Evolutionary conservation across 2,797 vertebrate genomes (phyloP).

Genomic region (Amazona ochrocephala): DNA sequence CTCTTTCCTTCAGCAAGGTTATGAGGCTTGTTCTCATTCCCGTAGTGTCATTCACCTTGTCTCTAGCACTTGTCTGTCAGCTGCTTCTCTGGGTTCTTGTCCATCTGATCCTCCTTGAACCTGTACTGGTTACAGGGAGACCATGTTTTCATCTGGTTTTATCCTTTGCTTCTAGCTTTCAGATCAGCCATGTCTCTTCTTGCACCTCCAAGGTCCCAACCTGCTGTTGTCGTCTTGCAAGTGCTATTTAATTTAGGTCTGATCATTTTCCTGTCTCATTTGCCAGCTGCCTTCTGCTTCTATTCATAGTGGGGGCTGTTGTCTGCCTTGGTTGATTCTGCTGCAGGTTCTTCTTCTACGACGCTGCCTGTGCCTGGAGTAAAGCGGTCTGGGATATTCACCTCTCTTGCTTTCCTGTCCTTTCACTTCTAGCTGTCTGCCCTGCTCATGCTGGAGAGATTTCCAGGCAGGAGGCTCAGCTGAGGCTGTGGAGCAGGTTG

Average conservation of each 20-base stretch:
- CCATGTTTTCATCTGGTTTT: neutral
- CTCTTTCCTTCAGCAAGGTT: neutral
- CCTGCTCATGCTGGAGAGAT: neutral
- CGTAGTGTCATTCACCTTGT: neutral
- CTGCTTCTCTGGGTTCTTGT: neutral
- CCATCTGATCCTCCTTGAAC: neutral
- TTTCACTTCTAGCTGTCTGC: neutral
- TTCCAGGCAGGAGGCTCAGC: neutral
- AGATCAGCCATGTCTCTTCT: neutral
- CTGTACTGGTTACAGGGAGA: neutral
- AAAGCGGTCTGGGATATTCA: neutral
- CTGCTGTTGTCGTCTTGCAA: neutral
- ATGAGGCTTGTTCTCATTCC: neutral
- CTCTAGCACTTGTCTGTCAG: neutral
- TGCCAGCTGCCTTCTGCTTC: neutral
- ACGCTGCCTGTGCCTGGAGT: neutral
- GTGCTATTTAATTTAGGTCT: conserved; percentile 7
- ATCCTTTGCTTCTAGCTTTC: neutral
- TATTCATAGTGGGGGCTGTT: neutral
- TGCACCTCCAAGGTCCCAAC: neutral
- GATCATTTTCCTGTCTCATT: neutral
- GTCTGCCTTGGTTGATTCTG: neutral
- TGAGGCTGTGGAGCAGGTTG: neutral
- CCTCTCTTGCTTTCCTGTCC: neutral
- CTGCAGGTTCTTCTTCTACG: neutral